phyloP scores from a whole-genome alignment of 2,113 vertebrate species.

The Hydrolagus affinis region DNA sequence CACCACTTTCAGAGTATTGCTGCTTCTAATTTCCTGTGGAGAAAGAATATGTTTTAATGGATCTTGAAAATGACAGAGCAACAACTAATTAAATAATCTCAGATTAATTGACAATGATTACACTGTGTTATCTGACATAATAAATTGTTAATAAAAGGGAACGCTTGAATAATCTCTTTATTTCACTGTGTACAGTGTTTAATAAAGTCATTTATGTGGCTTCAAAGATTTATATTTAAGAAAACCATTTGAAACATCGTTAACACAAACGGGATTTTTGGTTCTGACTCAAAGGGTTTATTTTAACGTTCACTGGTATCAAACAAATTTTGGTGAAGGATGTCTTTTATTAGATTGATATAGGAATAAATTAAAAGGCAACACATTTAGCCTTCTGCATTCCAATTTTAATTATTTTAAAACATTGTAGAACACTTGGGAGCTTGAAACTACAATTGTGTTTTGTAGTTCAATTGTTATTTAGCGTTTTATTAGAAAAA shows the following conservation, averaged over 20 bases:
- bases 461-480: no score
- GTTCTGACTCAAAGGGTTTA: background rate
- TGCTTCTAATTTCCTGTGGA: constrained; percentile 50
- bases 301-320: no score
- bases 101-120: background rate
- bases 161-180: background rate
- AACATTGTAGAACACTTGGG: no score
- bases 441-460: no score
- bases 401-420: no score
- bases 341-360: no score
- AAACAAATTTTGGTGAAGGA: no score
- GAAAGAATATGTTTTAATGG: constrained; percentile 34
- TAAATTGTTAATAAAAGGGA: background rate
- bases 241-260: background rate
- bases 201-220: background rate
- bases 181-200: background rate
- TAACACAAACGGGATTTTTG: background rate
- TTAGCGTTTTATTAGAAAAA: no score
- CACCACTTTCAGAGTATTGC: constrained; percentile 59
- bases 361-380: no score
- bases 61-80: background rate
- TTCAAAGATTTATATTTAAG: background rate
- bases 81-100: background rate
- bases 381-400: no score
- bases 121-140: background rate